Percentiles rank a stretch among this genome's conserved stretches.
phyloP scores from a whole-genome alignment of 2,113 vertebrate genomes.

The Lipotes vexillifer region DNA sequence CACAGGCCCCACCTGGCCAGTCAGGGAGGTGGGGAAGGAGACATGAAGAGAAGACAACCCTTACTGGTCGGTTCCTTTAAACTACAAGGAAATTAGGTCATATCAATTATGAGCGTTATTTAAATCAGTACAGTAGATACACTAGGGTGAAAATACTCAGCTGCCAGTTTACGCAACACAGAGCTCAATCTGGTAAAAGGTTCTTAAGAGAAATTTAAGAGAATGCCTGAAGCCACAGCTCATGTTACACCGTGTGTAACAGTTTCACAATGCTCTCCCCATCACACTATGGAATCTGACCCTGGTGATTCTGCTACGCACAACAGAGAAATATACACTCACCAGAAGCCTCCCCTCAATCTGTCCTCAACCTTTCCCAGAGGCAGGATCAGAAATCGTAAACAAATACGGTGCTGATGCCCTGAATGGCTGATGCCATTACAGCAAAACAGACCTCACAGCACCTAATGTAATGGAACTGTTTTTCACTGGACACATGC shows the following conservation, averaged over 20 bases:
- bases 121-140: background rate
- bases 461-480: fast-evolving
- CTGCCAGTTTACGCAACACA: background rate
- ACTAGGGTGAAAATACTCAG: background rate
- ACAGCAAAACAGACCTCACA: fast-evolving
- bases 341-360: fast-evolving
- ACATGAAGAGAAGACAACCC: fast-evolving
- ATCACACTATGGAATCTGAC: fast-evolving
- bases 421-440: background rate
- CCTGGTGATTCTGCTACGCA: fast-evolving
- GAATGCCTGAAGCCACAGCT: background rate
- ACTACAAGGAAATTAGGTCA: background rate
- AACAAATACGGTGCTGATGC: fast-evolving
- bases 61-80: background rate
- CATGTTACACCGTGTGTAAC: fast-evolving
- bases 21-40: background rate
- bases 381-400: background rate
- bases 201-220: background rate
- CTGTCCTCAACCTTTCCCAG: background rate
- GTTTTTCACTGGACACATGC: fast-evolving
- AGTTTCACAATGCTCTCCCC: fast-evolving
- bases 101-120: background rate
- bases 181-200: background rate
- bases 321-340: fast-evolving
- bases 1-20: background rate